phyloP scores from a whole-genome alignment of 2,797 vertebrate species.

The Spatula versicolor region DNA sequence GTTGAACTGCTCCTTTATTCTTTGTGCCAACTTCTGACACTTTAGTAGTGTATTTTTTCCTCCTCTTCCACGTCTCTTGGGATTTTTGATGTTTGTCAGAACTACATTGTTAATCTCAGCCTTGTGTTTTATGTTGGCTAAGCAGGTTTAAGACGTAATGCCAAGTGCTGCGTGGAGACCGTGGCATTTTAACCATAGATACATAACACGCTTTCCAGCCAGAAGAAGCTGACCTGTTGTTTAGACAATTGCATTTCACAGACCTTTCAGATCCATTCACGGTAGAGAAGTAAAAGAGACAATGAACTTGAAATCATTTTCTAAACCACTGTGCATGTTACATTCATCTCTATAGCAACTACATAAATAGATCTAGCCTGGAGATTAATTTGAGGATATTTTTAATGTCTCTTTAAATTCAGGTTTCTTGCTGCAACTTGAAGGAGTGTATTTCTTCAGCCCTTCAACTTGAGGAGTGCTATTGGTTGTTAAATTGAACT shows the following conservation, averaged over 20 bases:
- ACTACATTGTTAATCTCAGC: neutral
- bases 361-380: constrained; percentile 60
- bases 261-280: constrained; percentile 23
- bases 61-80: neutral
- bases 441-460: constrained; percentile 8
- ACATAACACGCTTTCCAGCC: neutral
- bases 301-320: constrained; percentile 48
- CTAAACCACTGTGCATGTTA: constrained; percentile 27
- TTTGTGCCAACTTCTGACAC: neutral
- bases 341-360: constrained; percentile 71
- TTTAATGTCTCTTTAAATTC: constrained; percentile 61
- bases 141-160: neutral
- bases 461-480: neutral
- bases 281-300: neutral
- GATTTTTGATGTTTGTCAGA: neutral
- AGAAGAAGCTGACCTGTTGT: constrained; percentile 9
- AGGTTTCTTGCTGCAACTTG: constrained; percentile 19
- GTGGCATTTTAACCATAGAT: neutral
- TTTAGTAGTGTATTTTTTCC: neutral
- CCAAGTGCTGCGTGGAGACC: neutral
- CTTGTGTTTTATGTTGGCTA: neutral
- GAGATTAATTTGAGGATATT: constrained; percentile 66
- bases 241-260: constrained; percentile 23
- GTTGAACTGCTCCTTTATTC: neutral
- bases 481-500: neutral